Evolutionary conservation across 2,113 vertebrate genomes (phyloP), one percentile per base, ranked within the genome.

Genomic region (Rhadina sibilatrix): DNA sequence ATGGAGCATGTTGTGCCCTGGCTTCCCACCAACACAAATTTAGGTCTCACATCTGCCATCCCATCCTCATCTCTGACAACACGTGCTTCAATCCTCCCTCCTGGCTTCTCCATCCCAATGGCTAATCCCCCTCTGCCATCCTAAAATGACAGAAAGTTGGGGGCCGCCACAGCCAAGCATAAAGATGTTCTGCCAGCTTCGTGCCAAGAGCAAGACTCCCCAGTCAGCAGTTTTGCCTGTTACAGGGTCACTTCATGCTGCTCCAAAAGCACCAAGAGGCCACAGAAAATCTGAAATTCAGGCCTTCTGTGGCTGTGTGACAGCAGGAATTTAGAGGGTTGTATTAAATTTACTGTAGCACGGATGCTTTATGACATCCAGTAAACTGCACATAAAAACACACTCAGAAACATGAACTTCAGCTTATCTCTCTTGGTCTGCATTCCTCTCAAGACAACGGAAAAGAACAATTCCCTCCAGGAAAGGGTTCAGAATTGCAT

Each of bases 31-130:
- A 95, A 81, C 2, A 78, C 33, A 54, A 38, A 89, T 87, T 66
- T 74, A 94, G 69, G 81, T 70, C 69, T 83, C 21, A 17, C 87
- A 94, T 95, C 92, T 95, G 92, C 47, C 72, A 60, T 38, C 64
- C 74, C 40, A 2, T 72, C 61, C 53, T 90, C 59, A 69, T 72
- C 50, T 53, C 68, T 63, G 42, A 47, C 71, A 93, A 38, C n/a
- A 50, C 24, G 76, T 83, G 89, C 38, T 79, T 57, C 77, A 50
- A 15, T 59, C 47, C 42, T 80, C 54, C 30, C 52, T 47, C 28
- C 71, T 33, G 46, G 33, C 54, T 88, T 50, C 83, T 78, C 59
- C 52, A 69, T 50, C 47, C 33, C 63, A 54, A 12, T 14, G 40
- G 25, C 54, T 7, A 15, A 90, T 21, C 77, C 46, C 61, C 61